Evolutionary conservation across 2,888 invertebrate species (phyloP).

Genomic region (Caenorhabditis drosophilae): DNA sequence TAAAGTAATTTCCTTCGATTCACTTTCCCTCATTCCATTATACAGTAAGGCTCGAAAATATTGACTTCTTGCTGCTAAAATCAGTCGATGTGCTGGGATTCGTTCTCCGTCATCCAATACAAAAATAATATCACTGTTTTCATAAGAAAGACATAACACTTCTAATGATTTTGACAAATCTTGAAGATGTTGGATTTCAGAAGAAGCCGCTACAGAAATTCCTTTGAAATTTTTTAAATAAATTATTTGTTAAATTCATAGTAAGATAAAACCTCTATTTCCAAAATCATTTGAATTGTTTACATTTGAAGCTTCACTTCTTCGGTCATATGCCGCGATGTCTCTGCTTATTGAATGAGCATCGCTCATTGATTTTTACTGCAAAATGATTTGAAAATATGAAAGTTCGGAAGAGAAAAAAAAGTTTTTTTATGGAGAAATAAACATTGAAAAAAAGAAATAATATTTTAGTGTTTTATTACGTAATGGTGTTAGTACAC

Average conservation of each 20-base stretch:
- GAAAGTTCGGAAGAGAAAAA: too few relatives aligned
- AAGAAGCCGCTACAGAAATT: conserved; percentile 60
- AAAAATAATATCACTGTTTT: conserved; percentile 84
- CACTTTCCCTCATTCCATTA: conserved; percentile 76
- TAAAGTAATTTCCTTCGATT: conserved; percentile 75
- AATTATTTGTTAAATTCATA: too few relatives aligned
- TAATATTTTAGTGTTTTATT: conserved; percentile 2
- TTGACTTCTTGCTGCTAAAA: conserved; percentile 91
- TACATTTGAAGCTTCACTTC: conserved; percentile 1
- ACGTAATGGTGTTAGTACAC: conserved; percentile 17
- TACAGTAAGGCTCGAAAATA: conserved; percentile 83
- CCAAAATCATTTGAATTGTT: conserved; percentile 25
- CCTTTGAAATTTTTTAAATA: background rate
- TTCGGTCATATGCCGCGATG: conserved; percentile 16
- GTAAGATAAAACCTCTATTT: too few relatives aligned
- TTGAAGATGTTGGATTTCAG: conserved; percentile 78
- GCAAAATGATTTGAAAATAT: too few relatives aligned
- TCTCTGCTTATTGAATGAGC: conserved; percentile 16
- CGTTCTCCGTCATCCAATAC: conserved; percentile 78
- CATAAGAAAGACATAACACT: conserved; percentile 82
- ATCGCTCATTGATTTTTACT: conserved; percentile 13
- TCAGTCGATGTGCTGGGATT: conserved; percentile 80
- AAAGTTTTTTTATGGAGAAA: background rate
- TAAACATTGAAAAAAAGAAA: background rate
- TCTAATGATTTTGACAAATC: conserved; percentile 85